phyloP scores from a whole-genome alignment of 2,888 invertebrate species.

The Gymnoscelis rufifasciata region DNA sequence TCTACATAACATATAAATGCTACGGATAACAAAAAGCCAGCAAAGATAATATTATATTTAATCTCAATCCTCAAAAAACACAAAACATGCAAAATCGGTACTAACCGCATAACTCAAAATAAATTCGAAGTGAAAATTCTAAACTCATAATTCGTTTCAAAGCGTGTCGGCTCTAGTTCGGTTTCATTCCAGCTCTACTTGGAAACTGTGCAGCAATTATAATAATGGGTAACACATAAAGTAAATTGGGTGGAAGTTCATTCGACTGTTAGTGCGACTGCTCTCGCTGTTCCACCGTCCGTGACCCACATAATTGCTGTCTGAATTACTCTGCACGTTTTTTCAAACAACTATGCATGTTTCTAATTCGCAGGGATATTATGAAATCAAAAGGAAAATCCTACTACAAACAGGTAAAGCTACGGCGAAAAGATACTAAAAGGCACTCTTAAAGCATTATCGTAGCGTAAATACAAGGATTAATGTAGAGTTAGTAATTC shows the following conservation, averaged over 20 bases:
- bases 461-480: too few species aligned
- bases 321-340: constrained; percentile 28
- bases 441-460: too few species aligned
- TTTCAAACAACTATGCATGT: constrained; percentile 9
- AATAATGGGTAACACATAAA: constrained; percentile 68
- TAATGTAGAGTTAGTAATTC: background rate
- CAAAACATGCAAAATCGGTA: too few species aligned
- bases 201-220: constrained; percentile 61
- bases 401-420: background rate
- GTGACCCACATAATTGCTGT: constrained; percentile 41
- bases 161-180: constrained; percentile 39
- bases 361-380: too few species aligned
- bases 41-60: too few species aligned
- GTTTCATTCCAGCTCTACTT: constrained; percentile 46
- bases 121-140: constrained; percentile 38
- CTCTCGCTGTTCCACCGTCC: constrained; percentile 39
- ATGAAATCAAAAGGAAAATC: too few species aligned
- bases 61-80: too few species aligned
- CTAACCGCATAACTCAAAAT: too few species aligned
- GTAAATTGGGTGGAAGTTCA: constrained; percentile 63
- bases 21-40: too few species aligned
- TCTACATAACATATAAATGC: too few species aligned
- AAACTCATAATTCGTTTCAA: constrained; percentile 44
- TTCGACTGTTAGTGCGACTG: constrained; percentile 56
- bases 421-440: too few species aligned